Conservation (phyloP, 2,797 vertebrate genomes). For the Ataeniobius toweri region DNA sequence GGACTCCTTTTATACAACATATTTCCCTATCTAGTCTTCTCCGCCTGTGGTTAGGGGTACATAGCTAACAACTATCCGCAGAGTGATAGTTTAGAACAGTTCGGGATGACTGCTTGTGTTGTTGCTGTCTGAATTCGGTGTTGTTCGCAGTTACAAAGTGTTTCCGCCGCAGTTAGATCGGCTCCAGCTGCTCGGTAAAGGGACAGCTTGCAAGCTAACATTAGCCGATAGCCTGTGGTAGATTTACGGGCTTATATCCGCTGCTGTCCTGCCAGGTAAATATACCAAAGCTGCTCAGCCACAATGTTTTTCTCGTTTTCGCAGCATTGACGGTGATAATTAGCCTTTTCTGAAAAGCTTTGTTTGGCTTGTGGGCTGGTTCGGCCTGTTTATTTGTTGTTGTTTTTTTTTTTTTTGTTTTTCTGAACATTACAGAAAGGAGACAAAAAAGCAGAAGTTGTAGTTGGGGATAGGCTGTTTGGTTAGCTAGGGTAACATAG, state of each 20-base stretch:
- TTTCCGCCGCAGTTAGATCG: slow-evolving; percentile 18
- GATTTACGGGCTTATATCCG: slow-evolving; percentile 74
- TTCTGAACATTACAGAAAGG: slow-evolving; percentile 18
- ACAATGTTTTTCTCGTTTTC: slow-evolving; percentile 55
- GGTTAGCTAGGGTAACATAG: slow-evolving; percentile 27
- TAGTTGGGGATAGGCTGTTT: slow-evolving; percentile 44
- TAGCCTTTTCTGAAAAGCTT: slow-evolving; percentile 19
- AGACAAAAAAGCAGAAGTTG: slow-evolving; percentile 37
- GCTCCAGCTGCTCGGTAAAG: slow-evolving; percentile 42
- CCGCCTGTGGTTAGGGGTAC: slow-evolving; percentile 7
- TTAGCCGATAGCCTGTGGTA: slow-evolving; percentile 73
- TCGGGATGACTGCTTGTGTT: not conserved
- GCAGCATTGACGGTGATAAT: slow-evolving; percentile 30
- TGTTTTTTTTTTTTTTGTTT: slow-evolving; percentile 31
- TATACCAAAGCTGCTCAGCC: slow-evolving; percentile 44
- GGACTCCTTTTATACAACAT: slow-evolving; percentile 67
- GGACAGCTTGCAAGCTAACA: slow-evolving; percentile 60
- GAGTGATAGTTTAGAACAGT: not conserved
- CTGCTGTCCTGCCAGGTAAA: slow-evolving; percentile 53
- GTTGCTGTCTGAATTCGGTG: not conserved
- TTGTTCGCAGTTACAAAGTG: slow-evolving; percentile 10
- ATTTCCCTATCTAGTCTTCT: slow-evolving; percentile 45
- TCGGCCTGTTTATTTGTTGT: slow-evolving; percentile 65
- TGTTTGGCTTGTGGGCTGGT: slow-evolving; percentile 42
- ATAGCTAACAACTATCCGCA: not conserved